These are phyloP conservation scores for Falco peregrinus DNA, from an alignment of 2,797 vertebrate genomes.

Conservation along the genomic window DNA sequence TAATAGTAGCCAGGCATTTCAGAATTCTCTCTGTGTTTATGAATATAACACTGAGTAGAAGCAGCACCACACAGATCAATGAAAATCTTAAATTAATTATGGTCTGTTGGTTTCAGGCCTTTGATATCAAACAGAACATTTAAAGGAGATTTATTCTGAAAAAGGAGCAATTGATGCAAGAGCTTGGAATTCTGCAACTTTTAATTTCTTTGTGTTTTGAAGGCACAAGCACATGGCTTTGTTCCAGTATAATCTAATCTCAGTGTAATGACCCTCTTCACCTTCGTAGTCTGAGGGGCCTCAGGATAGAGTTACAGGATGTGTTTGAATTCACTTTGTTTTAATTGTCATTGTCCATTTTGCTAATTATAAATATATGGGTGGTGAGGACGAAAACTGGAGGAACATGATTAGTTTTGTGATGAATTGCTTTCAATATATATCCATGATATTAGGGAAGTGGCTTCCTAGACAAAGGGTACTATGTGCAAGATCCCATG, in stretches of 20 bases:
- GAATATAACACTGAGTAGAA: not conserved
- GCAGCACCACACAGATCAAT: not conserved
- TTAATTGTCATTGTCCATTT: not conserved
- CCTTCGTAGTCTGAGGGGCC: rapidly evolving
- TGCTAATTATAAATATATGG: not conserved
- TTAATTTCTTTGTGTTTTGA: not conserved
- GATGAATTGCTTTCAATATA: not conserved
- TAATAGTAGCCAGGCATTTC: not conserved
- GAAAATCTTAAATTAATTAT: not conserved
- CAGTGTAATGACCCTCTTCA: not conserved
- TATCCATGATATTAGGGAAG: not conserved
- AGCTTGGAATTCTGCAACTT: not conserved
- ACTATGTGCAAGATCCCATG: not conserved
- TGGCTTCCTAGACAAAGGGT: not conserved
- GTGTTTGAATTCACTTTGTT: not conserved
- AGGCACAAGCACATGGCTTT: not conserved
- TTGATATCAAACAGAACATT: not conserved
- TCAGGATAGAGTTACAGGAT: not conserved
- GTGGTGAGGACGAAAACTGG: not conserved
- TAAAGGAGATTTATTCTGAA: not conserved
- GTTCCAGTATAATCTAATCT: not conserved
- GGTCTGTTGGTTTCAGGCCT: not conserved
- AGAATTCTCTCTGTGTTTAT: not conserved
- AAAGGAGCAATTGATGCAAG: not conserved
- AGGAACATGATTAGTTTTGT: not conserved